Base-by-base conservation (phyloP, 2,113 vertebrate genomes). In the Macquaria australasica region DNA sequence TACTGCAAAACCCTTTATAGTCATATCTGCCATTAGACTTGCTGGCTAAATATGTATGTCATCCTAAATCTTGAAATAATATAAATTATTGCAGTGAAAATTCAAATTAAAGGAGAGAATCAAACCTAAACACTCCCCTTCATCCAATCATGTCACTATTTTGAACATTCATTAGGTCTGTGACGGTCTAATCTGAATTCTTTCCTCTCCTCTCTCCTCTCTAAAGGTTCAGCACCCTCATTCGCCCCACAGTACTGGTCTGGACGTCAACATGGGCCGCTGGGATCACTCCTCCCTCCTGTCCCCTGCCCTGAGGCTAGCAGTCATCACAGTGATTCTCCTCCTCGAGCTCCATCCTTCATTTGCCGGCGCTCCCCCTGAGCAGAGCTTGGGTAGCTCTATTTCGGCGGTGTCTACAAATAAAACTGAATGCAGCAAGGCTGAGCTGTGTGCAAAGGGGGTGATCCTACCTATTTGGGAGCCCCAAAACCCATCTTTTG, bases 401-500 rank as follows among this genome's bases (percentile, higher is more conserved):
- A 93, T 94, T 68, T 93, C 89, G 1, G 91, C 90, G 10, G 88
- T 86, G 79, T 96, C 96, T 1, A 83, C 91, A 66, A 91, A 90
- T 69, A 96, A 95, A 0, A 91, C 93, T 41, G 89, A 95, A 64
- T 99, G 98, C 77, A 94, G 93, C 16, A 98, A 97, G 81, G 69
- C 96, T 0, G 97, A 96, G 79, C 77, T 91, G 56, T 99, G 98
- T 87, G 79, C 94, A 72, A 94, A 90, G 76, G 98, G 98, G 0
- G 97, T 99, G 79, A 91, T 99, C 78, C 93, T 99, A 56, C 98
- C 98, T 0, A 91, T 99, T 8, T 99, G 98, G 98, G 97, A 98
- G 58, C 98, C 98, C 45, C 96, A 95, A 82, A 98, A 99, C 79
- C 98, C 98, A 10, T 99, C 98, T 0, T 98, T 97, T 3, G 98